Evolutionary conservation across 2,888 invertebrate species (phyloP).

Genomic region (Kuschelorhynchus macadamiae): DNA sequence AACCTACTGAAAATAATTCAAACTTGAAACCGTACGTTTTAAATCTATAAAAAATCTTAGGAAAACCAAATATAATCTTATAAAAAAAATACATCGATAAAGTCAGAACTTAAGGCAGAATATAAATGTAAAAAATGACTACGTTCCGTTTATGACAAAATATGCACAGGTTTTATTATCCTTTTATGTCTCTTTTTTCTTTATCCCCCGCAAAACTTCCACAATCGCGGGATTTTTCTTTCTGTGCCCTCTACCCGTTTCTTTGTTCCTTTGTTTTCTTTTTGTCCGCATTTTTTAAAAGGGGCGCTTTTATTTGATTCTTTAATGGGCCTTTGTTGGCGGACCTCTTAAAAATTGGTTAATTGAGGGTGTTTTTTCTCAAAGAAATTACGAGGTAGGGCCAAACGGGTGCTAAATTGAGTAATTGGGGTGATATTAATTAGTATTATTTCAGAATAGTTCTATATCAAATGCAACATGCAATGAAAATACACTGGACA

Average conservation of each 20-base stretch:
- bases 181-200: slow-evolving; percentile 55
- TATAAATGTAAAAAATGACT: background rate
- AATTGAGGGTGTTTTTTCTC: slow-evolving; percentile 42
- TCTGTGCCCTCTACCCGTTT: slow-evolving; percentile 14
- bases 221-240: slow-evolving; percentile 44
- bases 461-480: too few relatives aligned
- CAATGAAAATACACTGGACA: too few relatives aligned
- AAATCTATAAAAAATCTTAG: too few relatives aligned
- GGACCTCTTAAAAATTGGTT: slow-evolving; percentile 46
- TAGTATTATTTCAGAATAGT: background rate
- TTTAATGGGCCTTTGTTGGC: slow-evolving; percentile 44
- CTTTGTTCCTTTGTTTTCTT: slow-evolving; percentile 43
- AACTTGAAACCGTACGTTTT: too few relatives aligned
- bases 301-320: slow-evolving; percentile 39
- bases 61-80: too few relatives aligned
- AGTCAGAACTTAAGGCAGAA: background rate
- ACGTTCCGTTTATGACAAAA: slow-evolving; percentile 45
- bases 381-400: slow-evolving; percentile 11
- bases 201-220: slow-evolving; percentile 55
- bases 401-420: background rate
- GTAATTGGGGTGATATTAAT: background rate
- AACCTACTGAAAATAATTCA: too few relatives aligned
- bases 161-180: slow-evolving; percentile 60
- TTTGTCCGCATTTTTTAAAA: slow-evolving; percentile 33
- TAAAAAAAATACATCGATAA: too few relatives aligned